Evolutionary conservation across 2,888 invertebrate species (phyloP), one percentile per base, ranked within the genome.

Genomic region (Parelbella ahira): DNA sequence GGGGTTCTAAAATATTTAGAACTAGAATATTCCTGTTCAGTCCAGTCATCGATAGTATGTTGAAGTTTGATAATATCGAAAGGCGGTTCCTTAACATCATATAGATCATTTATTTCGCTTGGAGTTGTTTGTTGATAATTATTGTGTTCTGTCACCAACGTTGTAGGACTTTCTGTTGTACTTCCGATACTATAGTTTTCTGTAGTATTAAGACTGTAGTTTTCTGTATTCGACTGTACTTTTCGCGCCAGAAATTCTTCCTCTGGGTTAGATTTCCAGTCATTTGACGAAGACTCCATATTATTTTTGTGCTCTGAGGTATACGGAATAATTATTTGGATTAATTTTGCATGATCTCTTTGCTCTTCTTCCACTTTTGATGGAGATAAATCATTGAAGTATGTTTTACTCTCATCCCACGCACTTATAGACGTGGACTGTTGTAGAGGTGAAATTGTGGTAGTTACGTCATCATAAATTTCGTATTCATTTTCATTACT

Each of bases 31-130:
- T 92, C 92, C 75, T 93, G 92, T 56, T 92, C 92, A 0, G 95
- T 95, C 95, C 95, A 95, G 49, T 93, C 92, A 56, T 95, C 94
- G 42, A 95, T 95, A 53, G 93, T 94, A 54, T 94, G 93, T 64
- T 95, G 95, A 20, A 95, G 77, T 60, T 91, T 91, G 6, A 91
- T 89, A 6, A 94, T 89, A 62, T 95, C 94, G 56, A 93, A 92
- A 0, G 91, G 88, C 15, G 88, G 88, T 50, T 89, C 89, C 46
- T 80, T 84, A 0, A 78, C 75, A 47, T 86, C 84, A 44, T 86
- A 82, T 4, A 79, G 56, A 45, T 84, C 80, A 44, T 74, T 81
- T 1, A 71, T 48, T 47, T 72, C 62, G 49, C 63, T 37, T 60
- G 72, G 72, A 58, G 79, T 48, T 59, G 73, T 90, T 66, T 45